Evolutionary conservation across 2,113 vertebrate species (phyloP), one percentile per base, ranked within the genome.

Genomic region (Ia io): DNA sequence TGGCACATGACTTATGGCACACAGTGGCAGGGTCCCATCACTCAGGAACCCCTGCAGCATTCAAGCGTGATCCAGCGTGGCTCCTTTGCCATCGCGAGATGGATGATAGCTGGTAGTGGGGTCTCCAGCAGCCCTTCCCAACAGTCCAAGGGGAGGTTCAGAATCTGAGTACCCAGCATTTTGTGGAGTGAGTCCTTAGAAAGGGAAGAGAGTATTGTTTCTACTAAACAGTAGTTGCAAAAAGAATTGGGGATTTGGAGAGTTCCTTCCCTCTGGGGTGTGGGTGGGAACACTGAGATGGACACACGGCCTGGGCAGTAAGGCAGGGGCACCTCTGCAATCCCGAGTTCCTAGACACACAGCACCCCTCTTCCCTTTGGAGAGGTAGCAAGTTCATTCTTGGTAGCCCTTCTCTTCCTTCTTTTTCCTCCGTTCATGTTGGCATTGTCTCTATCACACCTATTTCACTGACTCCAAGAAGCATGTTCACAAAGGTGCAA

Each of bases 401-500:
- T 70, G 44, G 59, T 65, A 74, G 42, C 6, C 40, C 90, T 67
- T 42, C 49, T 35, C 40, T 51, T 51, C 76, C 59, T 3, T 23
- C 53, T 59, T 53, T 10, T 30, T 53, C 9, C 59, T 74, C 35
- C 47, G 51, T 7, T 47, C 8, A 0, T 6, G 9, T 44, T 84
- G 63, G 14, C 25, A 84, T 49, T 84, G 37, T 88, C 53, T 94
- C 30, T 82, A 78, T 88, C 69, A 73, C 85, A 80, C 80, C 61
- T 83, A 87, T 44, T 76, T 23, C 92, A 63, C 0, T 80, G 96
- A 84, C 93, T 95, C 78, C 1, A 5, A 94, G 95, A 94, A 3
- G n/a, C 30, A 32, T 95, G 96, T 94, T 92, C 95, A 65, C 11
- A 9, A 89, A 96, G 90, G 97, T 94, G 94, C 97, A 97, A 94